Conservation (phyloP, 2,797 vertebrate species). For the Macropodus opercularis region DNA sequence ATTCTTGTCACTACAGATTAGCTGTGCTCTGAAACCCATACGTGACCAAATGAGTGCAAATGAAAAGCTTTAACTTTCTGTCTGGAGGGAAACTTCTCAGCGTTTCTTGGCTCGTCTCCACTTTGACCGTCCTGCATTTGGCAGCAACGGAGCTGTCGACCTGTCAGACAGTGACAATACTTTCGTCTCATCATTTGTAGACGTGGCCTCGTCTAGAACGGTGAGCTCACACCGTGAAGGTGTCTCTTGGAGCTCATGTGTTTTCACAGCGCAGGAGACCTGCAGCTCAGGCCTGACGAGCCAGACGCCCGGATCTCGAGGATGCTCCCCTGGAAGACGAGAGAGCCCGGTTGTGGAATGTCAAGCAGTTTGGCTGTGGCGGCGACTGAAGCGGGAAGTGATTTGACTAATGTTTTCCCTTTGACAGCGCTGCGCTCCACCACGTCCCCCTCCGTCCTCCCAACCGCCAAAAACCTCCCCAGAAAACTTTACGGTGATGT, state of each 20-base stretch:
- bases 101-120: too few species aligned
- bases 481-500: slow-evolving; percentile 74
- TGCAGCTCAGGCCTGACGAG: slow-evolving; percentile 46
- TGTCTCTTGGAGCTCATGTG: slow-evolving; percentile 29
- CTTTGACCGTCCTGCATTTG: not conserved
- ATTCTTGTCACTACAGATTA: too few species aligned
- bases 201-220: not conserved
- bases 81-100: too few species aligned
- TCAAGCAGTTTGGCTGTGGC: slow-evolving; percentile 66
- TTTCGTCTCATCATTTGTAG: slow-evolving; percentile 21
- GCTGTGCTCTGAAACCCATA: too few species aligned
- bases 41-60: not conserved
- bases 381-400: slow-evolving; percentile 72
- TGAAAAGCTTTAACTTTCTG: too few species aligned
- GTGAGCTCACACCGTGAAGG: slow-evolving; percentile 20
- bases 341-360: slow-evolving; percentile 69
- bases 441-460: slow-evolving; percentile 47
- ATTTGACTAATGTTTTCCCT: slow-evolving; percentile 77
- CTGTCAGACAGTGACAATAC: not conserved
- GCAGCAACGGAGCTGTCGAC: not conserved
- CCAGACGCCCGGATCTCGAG: slow-evolving; percentile 43
- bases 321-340: slow-evolving; percentile 45
- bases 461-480: slow-evolving; percentile 65
- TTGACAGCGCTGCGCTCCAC: slow-evolving; percentile 49
- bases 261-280: slow-evolving; percentile 41